Base-by-base conservation (phyloP, 2,797 vertebrate genomes). In the Crocodylus rhombifer region DNA sequence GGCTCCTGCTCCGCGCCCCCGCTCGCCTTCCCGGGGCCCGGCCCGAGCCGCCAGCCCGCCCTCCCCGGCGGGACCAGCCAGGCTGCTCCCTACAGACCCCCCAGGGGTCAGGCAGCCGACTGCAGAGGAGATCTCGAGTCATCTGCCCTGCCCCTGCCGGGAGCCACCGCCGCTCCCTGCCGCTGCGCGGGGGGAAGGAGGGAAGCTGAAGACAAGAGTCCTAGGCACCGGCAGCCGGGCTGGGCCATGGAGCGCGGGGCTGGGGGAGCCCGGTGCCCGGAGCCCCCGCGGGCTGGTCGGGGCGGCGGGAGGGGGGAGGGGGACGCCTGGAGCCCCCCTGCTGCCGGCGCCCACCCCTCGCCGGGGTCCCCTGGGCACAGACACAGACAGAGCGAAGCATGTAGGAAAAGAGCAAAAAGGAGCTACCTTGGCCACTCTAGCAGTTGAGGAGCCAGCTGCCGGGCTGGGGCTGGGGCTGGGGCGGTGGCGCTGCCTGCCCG, bases 381-480 rank as follows among this genome's bases (percentile, higher is more conserved):
- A 85, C 91, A 93, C 79, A 94, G 90, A 84, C 90, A 92, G 87
- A 92, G 94, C n/a, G 91, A 94, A 96, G 96, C 94, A 95, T 90
- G 95, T 95, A 97, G 84, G 95, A 95, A 98, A 94, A 96, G 89
- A 97, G 94, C 83, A 96, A 96, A 94, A 96, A 94, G 95, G 97
- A 96, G 98, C 98, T 98, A 98, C 98, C 98, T 98, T 98, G 97
- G 97, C 97, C 96, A 98, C 97, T 97, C 94, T 94, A 96, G 97
- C 94, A 94, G 97, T 93, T 97, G 82, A 93, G 98, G 97, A 97
- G 97, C 96, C 97, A 95, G 96, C 95, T 94, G 97, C 95, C 97
- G 97, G 96, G 96, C 95, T 97, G 97, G 97, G 96, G 97, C 95
- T 97, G 97, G 96, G 96, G 95, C 97, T 97, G 97, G 96, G 97